phyloP scores from a whole-genome alignment of 2,888 invertebrate species.

The Spicauda simplicius region DNA sequence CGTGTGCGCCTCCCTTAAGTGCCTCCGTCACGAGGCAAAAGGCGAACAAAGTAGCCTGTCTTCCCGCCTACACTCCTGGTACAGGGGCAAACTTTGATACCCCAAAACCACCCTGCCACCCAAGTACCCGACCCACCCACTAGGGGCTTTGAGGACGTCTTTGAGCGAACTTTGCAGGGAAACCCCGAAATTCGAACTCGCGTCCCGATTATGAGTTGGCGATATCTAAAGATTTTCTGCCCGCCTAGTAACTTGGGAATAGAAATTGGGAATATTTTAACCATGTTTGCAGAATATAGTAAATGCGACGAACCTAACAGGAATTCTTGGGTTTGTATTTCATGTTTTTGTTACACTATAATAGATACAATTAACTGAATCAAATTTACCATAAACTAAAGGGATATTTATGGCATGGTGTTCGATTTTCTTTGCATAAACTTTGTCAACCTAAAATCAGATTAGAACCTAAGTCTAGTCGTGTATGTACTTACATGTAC shows the following conservation, averaged over 20 bases:
- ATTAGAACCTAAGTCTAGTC: no score
- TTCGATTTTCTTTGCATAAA: no score
- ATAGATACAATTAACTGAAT: no score
- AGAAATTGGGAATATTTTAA: conserved; percentile 12
- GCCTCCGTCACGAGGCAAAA: conserved; percentile 80
- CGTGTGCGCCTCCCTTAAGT: conserved; percentile 81
- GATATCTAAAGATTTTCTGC: conserved; percentile 80
- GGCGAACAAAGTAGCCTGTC: conserved; percentile 80
- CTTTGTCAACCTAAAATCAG: no score
- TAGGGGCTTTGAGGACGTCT: conserved; percentile 81
- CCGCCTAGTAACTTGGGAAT: conserved; percentile 60
- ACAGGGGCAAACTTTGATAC: conserved; percentile 80
- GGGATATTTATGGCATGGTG: no score
- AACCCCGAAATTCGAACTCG: conserved; percentile 82
- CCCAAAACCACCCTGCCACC: conserved; percentile 65
- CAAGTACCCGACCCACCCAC: conserved; percentile 75
- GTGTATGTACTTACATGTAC: no score
- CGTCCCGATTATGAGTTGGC: conserved; percentile 79
- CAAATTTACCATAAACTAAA: no score
- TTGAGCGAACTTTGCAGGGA: conserved; percentile 80
- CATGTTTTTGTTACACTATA: not conserved
- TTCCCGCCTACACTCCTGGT: conserved; percentile 63
- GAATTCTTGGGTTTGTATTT: not conserved
- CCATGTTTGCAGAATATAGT: not conserved
- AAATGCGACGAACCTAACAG: not conserved